phyloP scores from a whole-genome alignment of 2,888 invertebrate species.

The Ceraclea dissimilis region DNA sequence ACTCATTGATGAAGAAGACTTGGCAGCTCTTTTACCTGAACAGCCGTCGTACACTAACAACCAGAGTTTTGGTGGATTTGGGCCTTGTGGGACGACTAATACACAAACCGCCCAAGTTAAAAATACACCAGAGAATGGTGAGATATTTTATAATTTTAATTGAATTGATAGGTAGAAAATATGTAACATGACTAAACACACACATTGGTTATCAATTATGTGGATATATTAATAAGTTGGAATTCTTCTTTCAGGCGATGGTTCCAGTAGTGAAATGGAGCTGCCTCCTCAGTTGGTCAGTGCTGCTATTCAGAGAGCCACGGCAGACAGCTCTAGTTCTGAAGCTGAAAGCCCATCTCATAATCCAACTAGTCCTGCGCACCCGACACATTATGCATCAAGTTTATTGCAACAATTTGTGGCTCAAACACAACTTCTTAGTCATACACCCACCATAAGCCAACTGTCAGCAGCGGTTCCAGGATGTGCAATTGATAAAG shows the following conservation, averaged over 20 bases:
- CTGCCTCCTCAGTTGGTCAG: constrained; percentile 66
- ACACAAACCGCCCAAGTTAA: constrained; percentile 33
- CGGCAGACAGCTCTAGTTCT: constrained; percentile 59
- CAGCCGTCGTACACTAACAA: constrained; percentile 37
- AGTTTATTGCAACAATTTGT: constrained; percentile 74
- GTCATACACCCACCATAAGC: constrained; percentile 37
- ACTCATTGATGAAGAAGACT: constrained; percentile 72
- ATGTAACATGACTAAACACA: too few species aligned
- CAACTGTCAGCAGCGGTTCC: constrained; percentile 33
- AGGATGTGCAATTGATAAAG: constrained; percentile 31
- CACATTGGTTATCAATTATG: too few species aligned
- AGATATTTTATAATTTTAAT: background rate
- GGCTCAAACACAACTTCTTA: constrained; percentile 67
- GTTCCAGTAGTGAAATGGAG: constrained; percentile 69
- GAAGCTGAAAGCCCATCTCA: constrained; percentile 59
- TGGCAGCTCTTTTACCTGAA: constrained; percentile 71
- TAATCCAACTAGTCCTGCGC: constrained; percentile 44
- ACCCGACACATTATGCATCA: constrained; percentile 59
- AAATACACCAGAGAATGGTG: constrained; percentile 6
- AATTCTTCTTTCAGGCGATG: constrained; percentile 34
- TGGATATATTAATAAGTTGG: too few species aligned
- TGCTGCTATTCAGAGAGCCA: constrained; percentile 67
- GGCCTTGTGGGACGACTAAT: constrained; percentile 34
- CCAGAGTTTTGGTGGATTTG: constrained; percentile 44
- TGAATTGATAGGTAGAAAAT: background rate